These are phyloP conservation scores for Parazoanthus swiftii DNA, from an alignment of 92 coral and sea anemone genomes.

Conservation along the genomic window DNA sequence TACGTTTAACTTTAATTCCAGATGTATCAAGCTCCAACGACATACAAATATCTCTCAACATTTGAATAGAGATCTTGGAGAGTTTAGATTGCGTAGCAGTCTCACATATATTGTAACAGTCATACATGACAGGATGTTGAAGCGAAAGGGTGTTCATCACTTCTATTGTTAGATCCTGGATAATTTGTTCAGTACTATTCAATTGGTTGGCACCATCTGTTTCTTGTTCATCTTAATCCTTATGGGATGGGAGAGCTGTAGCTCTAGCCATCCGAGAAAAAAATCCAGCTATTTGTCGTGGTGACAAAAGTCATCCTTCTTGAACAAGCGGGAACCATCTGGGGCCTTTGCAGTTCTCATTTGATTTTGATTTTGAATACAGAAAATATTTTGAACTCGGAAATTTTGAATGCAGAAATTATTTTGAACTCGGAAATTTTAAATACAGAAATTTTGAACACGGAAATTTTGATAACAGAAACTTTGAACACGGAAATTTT, in stretches of 20 bases:
- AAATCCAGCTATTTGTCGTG: conserved; percentile 42
- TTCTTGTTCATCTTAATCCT: conserved; percentile 44
- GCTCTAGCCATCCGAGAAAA: conserved; percentile 57
- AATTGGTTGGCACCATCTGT: conserved; percentile 24
- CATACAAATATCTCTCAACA: conserved; percentile 52
- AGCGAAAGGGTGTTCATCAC: conserved; percentile 47
- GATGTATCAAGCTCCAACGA: conserved; percentile 6
- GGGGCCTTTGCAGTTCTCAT: conserved; percentile 53
- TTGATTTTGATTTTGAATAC: no score
- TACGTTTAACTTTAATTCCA: conserved; percentile 41
- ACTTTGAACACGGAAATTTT: no score
- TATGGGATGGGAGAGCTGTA: conserved; percentile 17
- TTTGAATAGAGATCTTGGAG: conserved; percentile 50
- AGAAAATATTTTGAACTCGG: no score
- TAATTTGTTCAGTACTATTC: no score
- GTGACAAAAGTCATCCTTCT: conserved; percentile 42
- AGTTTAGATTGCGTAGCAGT: conserved; percentile 46
- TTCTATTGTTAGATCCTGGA: conserved; percentile 44
- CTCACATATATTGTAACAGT: conserved; percentile 54
- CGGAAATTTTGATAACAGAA: no score
- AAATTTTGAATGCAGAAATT: no score
- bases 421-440: no score
- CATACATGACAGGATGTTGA: conserved; percentile 52
- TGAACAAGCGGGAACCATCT: conserved; percentile 39
- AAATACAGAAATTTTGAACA: no score